Evolutionary conservation across 2,797 vertebrate genomes (phyloP), one percentile per base, ranked within the genome.

Genomic region (Hipposideros larvatus): DNA sequence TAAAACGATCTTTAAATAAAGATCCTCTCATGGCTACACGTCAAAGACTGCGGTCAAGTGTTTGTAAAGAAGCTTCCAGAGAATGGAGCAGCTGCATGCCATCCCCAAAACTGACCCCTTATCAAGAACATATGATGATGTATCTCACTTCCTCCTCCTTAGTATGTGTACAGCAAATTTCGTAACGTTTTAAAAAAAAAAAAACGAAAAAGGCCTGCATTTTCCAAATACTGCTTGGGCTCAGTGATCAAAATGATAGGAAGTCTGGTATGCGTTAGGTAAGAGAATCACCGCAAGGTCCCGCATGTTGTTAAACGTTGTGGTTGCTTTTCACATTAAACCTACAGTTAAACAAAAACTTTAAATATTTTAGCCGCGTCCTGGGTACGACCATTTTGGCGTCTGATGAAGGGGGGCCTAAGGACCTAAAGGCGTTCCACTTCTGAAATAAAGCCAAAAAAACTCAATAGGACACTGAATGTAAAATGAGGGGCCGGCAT

Each of bases 271-370:
- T 34, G 2, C 55, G 31, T 43, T 21, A 21, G 59, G 43, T 22
- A 53, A 77, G 51, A 85, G 71, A 95, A 70, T 46, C 83, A 43
- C 0, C 0, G 37, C 90, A 55, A 77, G 57, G 26, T 59, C 84
- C 43, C 11, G 2, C 74, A 59, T 65, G 41, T 19, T 28, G 66
- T 43, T 48, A 73, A 65, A 87, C 4, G 21, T 3, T 22, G 24
- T 3, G 7, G 51, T n/a, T 21, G 59, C 46, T 66, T 94, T 51
- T 24, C 73, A 89, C 80, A 73, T 93, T 77, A 74, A 90, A 57
- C 43, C 73, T 53, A 24, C 4, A 82, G 46, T 48, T 61, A 85
- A 96, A 68, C 91, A 90, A 93, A 90, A 94, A 94, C 91, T 93
- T 92, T 24, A 59, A 61, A 37, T 15, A 84, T 57, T 71, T 87